phyloP scores from a whole-genome alignment of 1,140 invertebrate species.

The Eriocheir sinensis region DNA sequence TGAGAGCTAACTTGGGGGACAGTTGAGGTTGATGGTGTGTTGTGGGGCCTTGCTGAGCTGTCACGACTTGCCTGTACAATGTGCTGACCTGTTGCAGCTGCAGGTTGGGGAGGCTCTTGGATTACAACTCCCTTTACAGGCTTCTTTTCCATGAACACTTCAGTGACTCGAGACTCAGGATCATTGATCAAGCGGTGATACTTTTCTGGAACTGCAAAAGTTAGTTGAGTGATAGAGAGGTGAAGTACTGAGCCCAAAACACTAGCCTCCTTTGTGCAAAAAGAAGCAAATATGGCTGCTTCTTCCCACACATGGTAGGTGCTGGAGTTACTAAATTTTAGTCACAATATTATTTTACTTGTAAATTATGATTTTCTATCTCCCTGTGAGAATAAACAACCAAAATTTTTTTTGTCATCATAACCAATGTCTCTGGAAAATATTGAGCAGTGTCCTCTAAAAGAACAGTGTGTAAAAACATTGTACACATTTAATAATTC shows the following conservation, averaged over 20 bases:
- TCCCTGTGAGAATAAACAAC: too few species aligned
- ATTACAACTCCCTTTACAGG: slow-evolving; percentile 30
- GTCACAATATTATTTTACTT: too few species aligned
- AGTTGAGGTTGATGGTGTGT: background rate
- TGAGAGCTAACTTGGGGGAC: background rate
- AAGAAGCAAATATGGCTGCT: too few species aligned
- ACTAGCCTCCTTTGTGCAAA: background rate
- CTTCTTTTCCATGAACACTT: background rate
- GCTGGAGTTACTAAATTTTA: too few species aligned
- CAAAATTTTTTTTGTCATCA: too few species aligned
- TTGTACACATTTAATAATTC: too few species aligned
- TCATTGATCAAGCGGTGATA: slow-evolving; percentile 52
- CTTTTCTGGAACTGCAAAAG: slow-evolving; percentile 68
- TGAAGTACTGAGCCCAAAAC: too few species aligned
- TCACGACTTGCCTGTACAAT: background rate
- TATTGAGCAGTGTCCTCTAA: too few species aligned
- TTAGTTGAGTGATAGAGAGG: background rate
- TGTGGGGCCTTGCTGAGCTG: background rate
- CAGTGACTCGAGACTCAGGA: slow-evolving; percentile 4
- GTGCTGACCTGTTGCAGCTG: background rate
- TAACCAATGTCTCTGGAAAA: too few species aligned
- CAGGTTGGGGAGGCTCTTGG: background rate
- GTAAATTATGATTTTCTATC: too few species aligned
- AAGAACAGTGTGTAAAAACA: too few species aligned
- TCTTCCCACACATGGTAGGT: too few species aligned